Evolutionary conservation across 2,797 vertebrate genomes (phyloP).

Genomic region (Poliocrania exsul): DNA sequence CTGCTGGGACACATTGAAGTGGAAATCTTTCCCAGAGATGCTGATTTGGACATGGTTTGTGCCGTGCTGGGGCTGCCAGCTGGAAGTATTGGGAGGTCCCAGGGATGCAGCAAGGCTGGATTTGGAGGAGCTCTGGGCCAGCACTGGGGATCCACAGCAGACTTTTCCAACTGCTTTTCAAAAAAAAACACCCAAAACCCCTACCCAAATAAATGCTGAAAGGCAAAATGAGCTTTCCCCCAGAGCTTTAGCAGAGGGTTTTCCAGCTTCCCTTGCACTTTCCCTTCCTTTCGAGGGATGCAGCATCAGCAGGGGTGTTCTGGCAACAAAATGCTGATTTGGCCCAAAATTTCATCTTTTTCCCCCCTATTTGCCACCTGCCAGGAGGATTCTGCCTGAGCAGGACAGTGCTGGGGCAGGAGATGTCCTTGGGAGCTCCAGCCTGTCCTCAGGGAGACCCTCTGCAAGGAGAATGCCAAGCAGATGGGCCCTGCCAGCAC

Average conservation of each 20-base stretch:
- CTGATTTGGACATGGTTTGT: neutral
- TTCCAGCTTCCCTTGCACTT: neutral
- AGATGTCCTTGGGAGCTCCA: neutral
- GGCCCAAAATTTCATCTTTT: neutral
- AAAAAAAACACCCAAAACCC: neutral
- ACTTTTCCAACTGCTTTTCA: neutral
- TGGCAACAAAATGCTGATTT: neutral
- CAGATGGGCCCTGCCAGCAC: neutral
- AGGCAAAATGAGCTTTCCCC: neutral
- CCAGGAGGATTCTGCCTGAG: rapidly evolving
- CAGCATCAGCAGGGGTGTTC: neutral
- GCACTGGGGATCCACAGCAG: rapidly evolving
- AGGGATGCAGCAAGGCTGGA: neutral
- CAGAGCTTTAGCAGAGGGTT: neutral
- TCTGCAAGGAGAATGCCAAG: slow-evolving; percentile 29
- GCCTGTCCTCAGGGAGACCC: neutral
- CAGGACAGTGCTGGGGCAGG: neutral
- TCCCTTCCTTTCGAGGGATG: neutral
- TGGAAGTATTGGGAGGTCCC: neutral
- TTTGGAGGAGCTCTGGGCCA: neutral
- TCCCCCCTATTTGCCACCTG: neutral
- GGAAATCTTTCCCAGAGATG: neutral
- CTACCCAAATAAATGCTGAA: neutral
- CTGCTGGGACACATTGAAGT: rapidly evolving
- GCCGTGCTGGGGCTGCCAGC: neutral